Evolutionary conservation across 2,113 vertebrate genomes (phyloP).

Genomic region (Oreochromis aureus): DNA sequence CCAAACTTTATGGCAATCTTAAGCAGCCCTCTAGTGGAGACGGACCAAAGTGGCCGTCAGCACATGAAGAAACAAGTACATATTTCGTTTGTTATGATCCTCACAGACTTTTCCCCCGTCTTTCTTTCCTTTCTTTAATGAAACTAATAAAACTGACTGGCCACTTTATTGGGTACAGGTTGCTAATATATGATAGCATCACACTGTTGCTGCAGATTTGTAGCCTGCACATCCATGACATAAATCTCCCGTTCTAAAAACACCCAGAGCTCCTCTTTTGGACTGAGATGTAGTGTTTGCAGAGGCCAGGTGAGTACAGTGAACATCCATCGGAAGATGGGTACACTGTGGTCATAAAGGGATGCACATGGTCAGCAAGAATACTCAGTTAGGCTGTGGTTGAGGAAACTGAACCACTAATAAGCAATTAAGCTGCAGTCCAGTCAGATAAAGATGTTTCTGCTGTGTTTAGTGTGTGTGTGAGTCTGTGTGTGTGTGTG

Average conservation of each 20-base stretch:
- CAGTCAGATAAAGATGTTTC: too few relatives aligned
- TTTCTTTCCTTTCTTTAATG: not conserved
- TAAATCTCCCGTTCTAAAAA: rapidly evolving
- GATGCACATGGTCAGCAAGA: too few relatives aligned
- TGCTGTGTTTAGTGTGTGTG: too few relatives aligned
- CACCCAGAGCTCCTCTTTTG: rapidly evolving
- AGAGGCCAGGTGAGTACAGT: rapidly evolving
- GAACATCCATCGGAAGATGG: not conserved
- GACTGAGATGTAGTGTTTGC: not conserved
- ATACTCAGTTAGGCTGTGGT: too few relatives aligned
- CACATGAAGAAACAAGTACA: not conserved
- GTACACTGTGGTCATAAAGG: too few relatives aligned
- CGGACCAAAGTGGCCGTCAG: rapidly evolving
- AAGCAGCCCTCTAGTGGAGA: not conserved
- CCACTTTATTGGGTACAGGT: not conserved
- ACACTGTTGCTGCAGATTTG: not conserved
- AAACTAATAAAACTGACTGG: not conserved
- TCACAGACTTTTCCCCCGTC: rapidly evolving
- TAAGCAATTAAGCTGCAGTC: too few relatives aligned
- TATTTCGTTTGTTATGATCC: rapidly evolving
- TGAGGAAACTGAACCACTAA: too few relatives aligned
- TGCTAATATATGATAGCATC: not conserved
- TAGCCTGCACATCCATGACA: not conserved
- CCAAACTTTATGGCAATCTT: not conserved
- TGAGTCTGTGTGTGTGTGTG: too few relatives aligned